phyloP scores from a whole-genome alignment of 2,113 vertebrate genomes.

The Spea multiplicata region DNA sequence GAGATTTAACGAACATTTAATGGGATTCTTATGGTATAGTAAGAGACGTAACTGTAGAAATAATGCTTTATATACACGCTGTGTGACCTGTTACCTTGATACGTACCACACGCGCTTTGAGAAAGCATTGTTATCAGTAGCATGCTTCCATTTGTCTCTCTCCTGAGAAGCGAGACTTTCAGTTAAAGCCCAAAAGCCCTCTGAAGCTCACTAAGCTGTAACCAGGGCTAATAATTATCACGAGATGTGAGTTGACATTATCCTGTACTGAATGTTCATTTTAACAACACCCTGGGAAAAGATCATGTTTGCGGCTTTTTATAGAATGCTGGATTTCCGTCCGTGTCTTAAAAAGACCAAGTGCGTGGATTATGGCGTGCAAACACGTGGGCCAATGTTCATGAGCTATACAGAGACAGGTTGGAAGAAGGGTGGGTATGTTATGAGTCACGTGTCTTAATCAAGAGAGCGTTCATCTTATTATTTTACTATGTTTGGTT shows the following conservation, averaged over 20 bases:
- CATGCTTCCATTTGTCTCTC: constrained; percentile 35
- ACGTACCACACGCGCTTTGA: constrained; percentile 33
- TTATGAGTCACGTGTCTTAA: neutral
- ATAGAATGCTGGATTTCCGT: constrained; percentile 2
- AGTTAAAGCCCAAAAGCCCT: constrained; percentile 39
- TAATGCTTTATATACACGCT: too few species aligned
- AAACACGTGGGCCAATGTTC: neutral
- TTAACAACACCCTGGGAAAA: constrained; percentile 38
- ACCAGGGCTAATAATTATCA: constrained; percentile 32
- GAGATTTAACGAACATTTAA: too few species aligned
- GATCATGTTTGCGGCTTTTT: constrained; percentile 15
- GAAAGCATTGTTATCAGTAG: constrained; percentile 43
- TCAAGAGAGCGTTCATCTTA: neutral
- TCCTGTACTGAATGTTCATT: constrained; percentile 28
- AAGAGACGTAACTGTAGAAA: too few species aligned
- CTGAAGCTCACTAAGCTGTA: constrained; percentile 32
- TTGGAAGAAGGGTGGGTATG: neutral
- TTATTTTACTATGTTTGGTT: neutral
- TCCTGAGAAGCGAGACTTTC: constrained; percentile 24
- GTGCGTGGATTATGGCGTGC: constrained; percentile 6
- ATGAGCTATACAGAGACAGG: neutral
- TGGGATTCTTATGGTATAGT: too few species aligned
- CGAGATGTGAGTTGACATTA: constrained; percentile 38
- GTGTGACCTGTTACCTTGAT: constrained; percentile 22
- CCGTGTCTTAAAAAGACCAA: neutral